Base-by-base conservation (phyloP, 2,113 vertebrate species). In the Callopanchax toddi region DNA sequence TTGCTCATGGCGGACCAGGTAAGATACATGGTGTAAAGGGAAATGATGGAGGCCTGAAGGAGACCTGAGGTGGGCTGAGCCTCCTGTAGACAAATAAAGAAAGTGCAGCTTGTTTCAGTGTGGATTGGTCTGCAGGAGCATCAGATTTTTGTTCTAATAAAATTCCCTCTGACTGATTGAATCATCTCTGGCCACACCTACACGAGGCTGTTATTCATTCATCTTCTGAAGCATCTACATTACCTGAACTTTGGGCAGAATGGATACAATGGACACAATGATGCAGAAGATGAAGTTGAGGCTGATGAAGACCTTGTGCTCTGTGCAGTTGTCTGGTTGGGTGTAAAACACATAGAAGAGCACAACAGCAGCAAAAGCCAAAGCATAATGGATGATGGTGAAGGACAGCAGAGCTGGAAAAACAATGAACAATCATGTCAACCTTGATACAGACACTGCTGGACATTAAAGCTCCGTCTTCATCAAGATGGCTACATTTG, bases 221-320 rank as follows among this genome's bases (percentile, higher is more conserved):
- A 11, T 11, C 44, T 21, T 36, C 22, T 39, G 10, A 15, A 10
- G 8, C 39, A 6, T 39, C 7, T 21, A 1, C 6, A 5, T 92
- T 74, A 98, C 96, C 95, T 96, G 96, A 60, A 98, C 76, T 90
- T 95, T 96, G 56, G 96, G 96, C 78, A 98, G 84, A 71, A 98
- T 82, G 1, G 96, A 82, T 11, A 95, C 84, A 0, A 92, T 55
- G 2, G 96, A 98, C 74, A 95, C 23, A 0, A 91, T 23, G 74
- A 98, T 18, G 29, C 95, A 96, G 87, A 98, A 91, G 52, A 93
- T 82, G 56, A 98, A 75, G 88, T 97, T 98, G 84, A 98, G 92
- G 88, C 96, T 93, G 86, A 98, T 93, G 88, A 98, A 93, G 64
- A 86, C 77, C 72, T 97, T 98, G 92, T 95, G 91, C 78, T 91